Evolutionary conservation across 2,888 invertebrate species (phyloP).

Genomic region (Ichneumon xanthorius): DNA sequence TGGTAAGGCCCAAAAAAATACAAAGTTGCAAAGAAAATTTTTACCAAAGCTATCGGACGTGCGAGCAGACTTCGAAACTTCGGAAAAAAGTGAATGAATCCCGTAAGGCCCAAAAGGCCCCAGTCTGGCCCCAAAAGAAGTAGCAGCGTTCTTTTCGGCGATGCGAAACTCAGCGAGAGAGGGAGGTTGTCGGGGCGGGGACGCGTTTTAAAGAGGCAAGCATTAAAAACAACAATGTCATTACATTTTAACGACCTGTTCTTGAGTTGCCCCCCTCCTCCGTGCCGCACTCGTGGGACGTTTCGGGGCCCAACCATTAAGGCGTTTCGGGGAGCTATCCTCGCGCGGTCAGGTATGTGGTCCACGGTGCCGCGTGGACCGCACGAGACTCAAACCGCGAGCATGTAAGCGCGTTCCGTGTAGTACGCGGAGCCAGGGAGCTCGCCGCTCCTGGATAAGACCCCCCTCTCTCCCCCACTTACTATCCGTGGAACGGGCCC

Average conservation of each 20-base stretch:
- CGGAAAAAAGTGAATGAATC: not conserved
- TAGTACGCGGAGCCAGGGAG: conserved; percentile 65
- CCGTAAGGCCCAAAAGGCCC: conserved; percentile 7
- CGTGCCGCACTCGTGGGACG: conserved; percentile 68
- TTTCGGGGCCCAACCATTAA: conserved; percentile 63
- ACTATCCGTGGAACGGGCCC: conserved; percentile 51
- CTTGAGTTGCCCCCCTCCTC: conserved; percentile 68
- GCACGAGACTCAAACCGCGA: conserved; percentile 81
- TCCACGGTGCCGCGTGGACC: conserved; percentile 71
- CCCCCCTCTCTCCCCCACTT: conserved; percentile 71
- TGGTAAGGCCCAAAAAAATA: not conserved
- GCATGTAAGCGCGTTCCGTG: conserved; percentile 66
- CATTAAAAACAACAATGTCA: conserved; percentile 83
- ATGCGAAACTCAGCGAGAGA: conserved; percentile 70
- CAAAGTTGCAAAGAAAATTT: not conserved
- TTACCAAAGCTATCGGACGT: not conserved
- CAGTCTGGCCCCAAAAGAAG: not conserved
- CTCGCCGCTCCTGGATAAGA: conserved; percentile 74
- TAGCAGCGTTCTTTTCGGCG: conserved; percentile 2
- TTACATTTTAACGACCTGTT: conserved; percentile 83
- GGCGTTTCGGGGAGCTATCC: conserved; percentile 67
- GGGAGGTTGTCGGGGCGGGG: conserved; percentile 83
- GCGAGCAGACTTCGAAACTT: not conserved
- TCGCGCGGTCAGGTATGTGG: conserved; percentile 77
- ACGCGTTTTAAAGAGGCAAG: conserved; percentile 85